phyloP scores from a whole-genome alignment of 2,888 invertebrate species.

The Atherix ibis region DNA sequence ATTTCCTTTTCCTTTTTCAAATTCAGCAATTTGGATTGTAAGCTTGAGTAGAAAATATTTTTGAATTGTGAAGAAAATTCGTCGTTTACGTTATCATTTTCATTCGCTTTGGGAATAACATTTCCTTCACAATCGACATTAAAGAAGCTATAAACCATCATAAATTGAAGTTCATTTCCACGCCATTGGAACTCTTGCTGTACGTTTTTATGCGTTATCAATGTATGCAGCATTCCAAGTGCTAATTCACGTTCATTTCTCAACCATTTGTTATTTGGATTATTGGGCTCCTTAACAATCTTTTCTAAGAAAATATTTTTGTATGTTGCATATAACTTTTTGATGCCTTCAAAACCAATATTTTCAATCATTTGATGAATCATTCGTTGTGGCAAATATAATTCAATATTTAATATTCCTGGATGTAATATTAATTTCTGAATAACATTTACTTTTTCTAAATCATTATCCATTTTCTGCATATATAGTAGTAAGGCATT shows the following conservation, averaged over 20 bases:
- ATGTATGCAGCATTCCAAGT: constrained; percentile 38
- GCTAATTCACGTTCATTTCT: constrained; percentile 53
- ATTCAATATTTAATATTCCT: constrained; percentile 58
- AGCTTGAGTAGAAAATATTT: constrained; percentile 50
- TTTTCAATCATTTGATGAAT: constrained; percentile 46
- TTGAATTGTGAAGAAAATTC: constrained; percentile 42
- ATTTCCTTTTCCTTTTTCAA: constrained; percentile 44
- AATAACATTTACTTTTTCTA: constrained; percentile 41
- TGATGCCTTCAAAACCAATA: constrained; percentile 43
- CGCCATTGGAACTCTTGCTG: constrained; percentile 41
- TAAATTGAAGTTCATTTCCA: constrained; percentile 43
- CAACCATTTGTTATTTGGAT: constrained; percentile 40
- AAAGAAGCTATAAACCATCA: constrained; percentile 49
- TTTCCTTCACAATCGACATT: constrained; percentile 35
- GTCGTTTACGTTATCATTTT: constrained; percentile 36
- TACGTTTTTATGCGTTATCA: constrained; percentile 29
- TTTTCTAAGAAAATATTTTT: constrained; percentile 43
- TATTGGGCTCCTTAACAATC: constrained; percentile 31
- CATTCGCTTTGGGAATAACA: constrained; percentile 19
- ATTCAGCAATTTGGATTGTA: constrained; percentile 50
- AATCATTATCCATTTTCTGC: constrained; percentile 33
- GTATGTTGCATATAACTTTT: constrained; percentile 44
- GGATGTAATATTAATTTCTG: constrained; percentile 50
- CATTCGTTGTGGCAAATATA: constrained; percentile 48
- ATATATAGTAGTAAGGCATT: constrained; percentile 39